These are phyloP conservation scores for Balaenoptera acutorostrata DNA, from an alignment of 2,113 vertebrate species.

Conservation along the genomic window DNA sequence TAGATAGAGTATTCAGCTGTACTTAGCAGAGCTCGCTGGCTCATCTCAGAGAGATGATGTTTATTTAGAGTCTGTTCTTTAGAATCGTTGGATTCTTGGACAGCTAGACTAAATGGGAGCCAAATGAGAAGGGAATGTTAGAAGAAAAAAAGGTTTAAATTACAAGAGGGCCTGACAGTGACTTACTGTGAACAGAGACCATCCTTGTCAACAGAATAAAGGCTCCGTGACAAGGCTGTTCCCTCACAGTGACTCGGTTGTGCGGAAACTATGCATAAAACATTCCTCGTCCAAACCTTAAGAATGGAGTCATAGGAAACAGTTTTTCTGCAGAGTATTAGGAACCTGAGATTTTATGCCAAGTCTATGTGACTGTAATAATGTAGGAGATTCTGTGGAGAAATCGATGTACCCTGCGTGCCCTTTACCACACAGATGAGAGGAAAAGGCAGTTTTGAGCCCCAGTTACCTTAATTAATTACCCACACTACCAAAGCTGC, in stretches of 20 bases:
- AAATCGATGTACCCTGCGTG: not conserved
- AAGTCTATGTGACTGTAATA: not conserved
- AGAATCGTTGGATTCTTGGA: not conserved
- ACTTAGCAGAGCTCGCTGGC: not conserved
- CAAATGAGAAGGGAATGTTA: not conserved
- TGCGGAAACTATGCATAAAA: conserved; percentile 4
- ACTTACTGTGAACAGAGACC: conserved; percentile 16
- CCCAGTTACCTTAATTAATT: not conserved
- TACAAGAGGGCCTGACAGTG: conserved; percentile 23
- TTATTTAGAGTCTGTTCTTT: not conserved
- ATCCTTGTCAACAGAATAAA: conserved; percentile 27
- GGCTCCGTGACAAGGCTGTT: not conserved
- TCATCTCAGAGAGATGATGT: not conserved
- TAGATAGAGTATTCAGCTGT: not conserved
- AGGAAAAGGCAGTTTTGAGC: not conserved
- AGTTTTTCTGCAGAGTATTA: not conserved
- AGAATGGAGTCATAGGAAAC: conserved; percentile 1
- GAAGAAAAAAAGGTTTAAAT: conserved; percentile 14
- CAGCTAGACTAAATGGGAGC: not conserved
- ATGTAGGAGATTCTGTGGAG: not conserved
- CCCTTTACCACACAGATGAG: not conserved
- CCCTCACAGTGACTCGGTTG: conserved; percentile 21
- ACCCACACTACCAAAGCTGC: not conserved
- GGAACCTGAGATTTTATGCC: not conserved
- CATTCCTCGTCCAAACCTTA: not conserved